These are phyloP conservation scores for Eulemur albifrons DNA, from an alignment of 2,797 vertebrate genomes.

Conservation along the genomic window DNA sequence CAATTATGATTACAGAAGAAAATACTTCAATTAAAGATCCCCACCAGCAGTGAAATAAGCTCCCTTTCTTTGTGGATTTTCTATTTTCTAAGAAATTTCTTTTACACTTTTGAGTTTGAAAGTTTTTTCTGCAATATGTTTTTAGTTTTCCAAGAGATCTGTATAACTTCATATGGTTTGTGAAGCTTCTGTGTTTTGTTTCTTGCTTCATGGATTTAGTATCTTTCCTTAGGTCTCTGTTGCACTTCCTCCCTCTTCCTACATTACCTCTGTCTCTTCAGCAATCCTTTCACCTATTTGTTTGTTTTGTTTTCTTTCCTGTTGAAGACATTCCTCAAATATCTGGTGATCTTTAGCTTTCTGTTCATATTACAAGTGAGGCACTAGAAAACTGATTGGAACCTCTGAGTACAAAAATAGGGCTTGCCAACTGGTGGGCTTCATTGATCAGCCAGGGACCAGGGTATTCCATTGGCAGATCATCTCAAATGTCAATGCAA, in stretches of 20 bases:
- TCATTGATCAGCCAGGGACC: background rate
- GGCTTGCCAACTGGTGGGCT: background rate
- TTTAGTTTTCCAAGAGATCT: constrained; percentile 11
- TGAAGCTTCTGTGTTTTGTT: background rate
- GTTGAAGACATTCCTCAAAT: background rate
- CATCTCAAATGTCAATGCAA: background rate
- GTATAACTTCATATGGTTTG: background rate
- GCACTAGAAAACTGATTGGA: background rate
- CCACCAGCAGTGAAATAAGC: background rate
- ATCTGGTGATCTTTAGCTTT: background rate
- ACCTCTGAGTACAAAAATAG: background rate
- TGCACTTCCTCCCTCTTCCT: background rate
- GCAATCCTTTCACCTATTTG: background rate
- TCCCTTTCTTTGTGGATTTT: background rate
- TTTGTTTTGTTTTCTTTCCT: background rate
- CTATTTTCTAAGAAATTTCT: background rate
- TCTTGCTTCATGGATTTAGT: background rate
- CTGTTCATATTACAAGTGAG: background rate
- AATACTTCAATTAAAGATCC: background rate
- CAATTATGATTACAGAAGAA: background rate
- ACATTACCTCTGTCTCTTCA: background rate
- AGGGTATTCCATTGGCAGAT: background rate
- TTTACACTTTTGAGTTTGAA: background rate
- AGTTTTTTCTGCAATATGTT: background rate
- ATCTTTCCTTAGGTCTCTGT: background rate